A percentile compares a stretch with the other conserved stretches of the same genome.
These are phyloP conservation scores for Chamaedrilus cognettii DNA, from an alignment of 2,888 invertebrate genomes.

Conservation along the genomic window DNA sequence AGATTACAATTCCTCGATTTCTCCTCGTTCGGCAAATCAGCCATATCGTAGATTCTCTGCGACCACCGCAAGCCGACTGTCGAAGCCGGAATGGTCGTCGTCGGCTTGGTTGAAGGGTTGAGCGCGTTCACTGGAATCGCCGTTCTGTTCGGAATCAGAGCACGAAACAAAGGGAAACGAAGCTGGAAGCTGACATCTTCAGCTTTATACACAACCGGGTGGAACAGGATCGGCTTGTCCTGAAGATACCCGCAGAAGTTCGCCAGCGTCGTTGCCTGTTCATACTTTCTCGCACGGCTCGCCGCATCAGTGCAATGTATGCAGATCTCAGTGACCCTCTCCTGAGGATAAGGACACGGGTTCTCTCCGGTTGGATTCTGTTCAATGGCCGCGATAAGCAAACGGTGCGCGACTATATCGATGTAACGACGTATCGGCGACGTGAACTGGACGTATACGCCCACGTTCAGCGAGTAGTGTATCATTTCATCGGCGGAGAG, in stretches of 20 bases:
- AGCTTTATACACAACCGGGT: slow-evolving; percentile 42
- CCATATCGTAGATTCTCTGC: slow-evolving; percentile 14
- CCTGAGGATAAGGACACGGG: slow-evolving; percentile 40
- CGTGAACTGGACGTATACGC: slow-evolving; percentile 44
- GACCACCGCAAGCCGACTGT: slow-evolving; percentile 5
- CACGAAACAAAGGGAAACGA: background rate
- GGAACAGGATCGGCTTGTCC: slow-evolving; percentile 41
- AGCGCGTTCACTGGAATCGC: background rate
- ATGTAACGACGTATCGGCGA: slow-evolving; percentile 49
- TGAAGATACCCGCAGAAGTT: slow-evolving; percentile 41
- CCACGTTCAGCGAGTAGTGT: slow-evolving; percentile 45
- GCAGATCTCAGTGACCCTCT: slow-evolving; percentile 40
- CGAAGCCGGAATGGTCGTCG: background rate
- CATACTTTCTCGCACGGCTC: slow-evolving; percentile 22
- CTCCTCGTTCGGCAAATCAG: no score
- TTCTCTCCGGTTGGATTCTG: background rate
- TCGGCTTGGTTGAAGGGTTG: slow-evolving; percentile 12
- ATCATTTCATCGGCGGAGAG: slow-evolving; percentile 3
- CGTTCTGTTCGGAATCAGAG: background rate
- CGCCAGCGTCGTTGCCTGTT: slow-evolving; percentile 31
- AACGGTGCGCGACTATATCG: slow-evolving; percentile 49
- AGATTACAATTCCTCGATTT: background rate
- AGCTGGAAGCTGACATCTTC: background rate
- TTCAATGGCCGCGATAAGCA: slow-evolving; percentile 39
- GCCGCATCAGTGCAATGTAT: slow-evolving; percentile 25